phyloP scores from a whole-genome alignment of 2,888 invertebrate genomes.

The Candidula unifasciata region DNA sequence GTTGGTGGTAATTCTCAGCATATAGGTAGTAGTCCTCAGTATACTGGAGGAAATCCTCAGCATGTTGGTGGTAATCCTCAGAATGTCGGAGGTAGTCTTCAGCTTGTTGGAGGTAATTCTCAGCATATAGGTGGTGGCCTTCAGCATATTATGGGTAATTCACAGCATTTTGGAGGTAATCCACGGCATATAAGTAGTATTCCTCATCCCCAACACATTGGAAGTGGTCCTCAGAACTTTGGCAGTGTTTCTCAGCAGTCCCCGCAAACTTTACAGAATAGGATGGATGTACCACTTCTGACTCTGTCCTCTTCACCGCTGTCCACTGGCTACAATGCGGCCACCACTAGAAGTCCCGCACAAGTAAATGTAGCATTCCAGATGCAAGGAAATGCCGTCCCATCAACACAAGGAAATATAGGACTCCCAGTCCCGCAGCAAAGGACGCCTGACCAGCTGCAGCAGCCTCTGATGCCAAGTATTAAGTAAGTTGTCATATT shows the following conservation, averaged over 20 bases:
- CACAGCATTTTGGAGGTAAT: too few relatives aligned
- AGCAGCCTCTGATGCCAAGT: slow-evolving; percentile 15
- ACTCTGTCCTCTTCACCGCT: background rate
- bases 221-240: too few relatives aligned
- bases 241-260: background rate
- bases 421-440: background rate
- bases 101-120: background rate
- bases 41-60: background rate
- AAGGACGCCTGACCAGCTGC: background rate
- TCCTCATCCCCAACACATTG: too few relatives aligned
- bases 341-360: background rate
- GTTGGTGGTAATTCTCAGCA: background rate
- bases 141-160: background rate
- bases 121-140: too few relatives aligned
- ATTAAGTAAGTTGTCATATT: slow-evolving; percentile 8
- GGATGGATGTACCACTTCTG: background rate
- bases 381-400: background rate
- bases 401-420: background rate
- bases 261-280: background rate
- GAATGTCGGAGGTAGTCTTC: background rate
- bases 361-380: background rate
- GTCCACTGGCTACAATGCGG: background rate
- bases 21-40: background rate
- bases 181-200: background rate
- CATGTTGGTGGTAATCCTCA: background rate